Percentiles rank a stretch among this genome's conserved stretches.
Evolutionary conservation across 2,797 vertebrate species (phyloP).

Genomic region (Diplodus sargus): DNA sequence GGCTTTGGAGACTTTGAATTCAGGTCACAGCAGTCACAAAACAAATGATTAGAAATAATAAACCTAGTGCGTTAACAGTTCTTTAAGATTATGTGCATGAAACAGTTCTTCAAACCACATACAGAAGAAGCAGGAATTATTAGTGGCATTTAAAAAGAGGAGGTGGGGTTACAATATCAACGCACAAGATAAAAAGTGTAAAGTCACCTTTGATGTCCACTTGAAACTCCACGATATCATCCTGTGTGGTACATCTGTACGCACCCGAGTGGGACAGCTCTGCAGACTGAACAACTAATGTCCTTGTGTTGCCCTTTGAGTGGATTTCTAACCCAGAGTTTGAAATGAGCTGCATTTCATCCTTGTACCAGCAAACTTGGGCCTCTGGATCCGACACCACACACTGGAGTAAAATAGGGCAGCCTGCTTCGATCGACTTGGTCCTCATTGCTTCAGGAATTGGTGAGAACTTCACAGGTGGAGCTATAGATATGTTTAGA

Average conservation of each 20-base stretch:
- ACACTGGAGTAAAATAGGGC: conserved; percentile 83
- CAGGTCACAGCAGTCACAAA: conserved; percentile 55
- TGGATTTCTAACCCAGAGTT: conserved; percentile 80
- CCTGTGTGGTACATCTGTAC: conserved; percentile 84
- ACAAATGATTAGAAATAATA: conserved; percentile 45
- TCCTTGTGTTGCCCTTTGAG: conserved; percentile 81
- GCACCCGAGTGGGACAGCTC: conserved; percentile 82
- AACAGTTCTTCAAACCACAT: conserved; percentile 69
- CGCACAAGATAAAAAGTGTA: conserved; percentile 73
- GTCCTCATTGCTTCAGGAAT: conserved; percentile 82
- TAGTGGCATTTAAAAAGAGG: conserved; percentile 78
- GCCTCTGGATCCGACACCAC: conserved; percentile 83
- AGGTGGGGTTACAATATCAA: conserved; percentile 65
- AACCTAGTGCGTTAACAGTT: conserved; percentile 47
- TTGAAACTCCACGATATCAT: conserved; percentile 85
- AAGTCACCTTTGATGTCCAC: conserved; percentile 92
- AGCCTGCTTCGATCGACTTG: conserved; percentile 80
- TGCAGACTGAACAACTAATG: conserved; percentile 82
- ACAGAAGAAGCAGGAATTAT: conserved; percentile 71
- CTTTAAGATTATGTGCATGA: conserved; percentile 49
- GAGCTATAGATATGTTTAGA: conserved; percentile 86
- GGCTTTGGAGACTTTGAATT: conserved; percentile 58
- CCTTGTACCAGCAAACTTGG: conserved; percentile 85
- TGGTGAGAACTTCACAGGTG: conserved; percentile 85
- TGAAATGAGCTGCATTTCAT: conserved; percentile 77